Evolutionary conservation across 2,797 vertebrate genomes (phyloP), one percentile per base, ranked within the genome.

Genomic region (Urosaurus nigricauda): DNA sequence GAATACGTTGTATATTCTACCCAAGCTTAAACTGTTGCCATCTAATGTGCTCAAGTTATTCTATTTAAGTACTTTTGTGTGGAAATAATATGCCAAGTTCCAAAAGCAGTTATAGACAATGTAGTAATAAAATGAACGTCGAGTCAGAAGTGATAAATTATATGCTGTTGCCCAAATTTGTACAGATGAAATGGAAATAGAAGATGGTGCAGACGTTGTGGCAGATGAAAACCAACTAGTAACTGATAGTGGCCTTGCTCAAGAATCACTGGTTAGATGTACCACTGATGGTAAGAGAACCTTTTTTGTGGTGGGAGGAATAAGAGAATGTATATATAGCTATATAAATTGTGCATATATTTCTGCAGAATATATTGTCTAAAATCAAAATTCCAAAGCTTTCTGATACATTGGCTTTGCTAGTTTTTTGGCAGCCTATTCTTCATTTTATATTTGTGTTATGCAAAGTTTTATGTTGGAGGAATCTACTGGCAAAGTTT

Each of bases 101-200:
- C 24, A 19, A 37, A 47, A 92, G 80, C 51, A 90, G 13, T 32
- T 85, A 47, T 19, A 84, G 75, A 84, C 92, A 43, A 6, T 73
- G 40, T 24, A 84, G 21, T 84, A 63, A 37, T n/a, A 56, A 77
- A 93, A 79, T 79, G 90, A 93, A 83, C 8, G 3, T 12, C 0
- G 0, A 37, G 77, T 0, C 12, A 29, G 43, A 89, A 90, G 63
- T 92, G 47, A 26, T 89, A 88, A 87, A 88, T 80, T 65, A 92
- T 93, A 68, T 94, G 4, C 83, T 92, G 95, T 88, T 92, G 90
- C 68, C 95, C 94, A 91, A 97, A 96, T 95, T 96, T 97, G 94
- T 93, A 90, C 94, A 94, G 94, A 79, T 84, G 96, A 96, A 91
- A 95, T 96, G 93, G 96, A 97, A 93, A 89, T 96, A 83, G 96